Evolutionary conservation across 2,888 invertebrate species (phyloP), one percentile per base, ranked within the genome.

Genomic region (Andrena camellia): DNA sequence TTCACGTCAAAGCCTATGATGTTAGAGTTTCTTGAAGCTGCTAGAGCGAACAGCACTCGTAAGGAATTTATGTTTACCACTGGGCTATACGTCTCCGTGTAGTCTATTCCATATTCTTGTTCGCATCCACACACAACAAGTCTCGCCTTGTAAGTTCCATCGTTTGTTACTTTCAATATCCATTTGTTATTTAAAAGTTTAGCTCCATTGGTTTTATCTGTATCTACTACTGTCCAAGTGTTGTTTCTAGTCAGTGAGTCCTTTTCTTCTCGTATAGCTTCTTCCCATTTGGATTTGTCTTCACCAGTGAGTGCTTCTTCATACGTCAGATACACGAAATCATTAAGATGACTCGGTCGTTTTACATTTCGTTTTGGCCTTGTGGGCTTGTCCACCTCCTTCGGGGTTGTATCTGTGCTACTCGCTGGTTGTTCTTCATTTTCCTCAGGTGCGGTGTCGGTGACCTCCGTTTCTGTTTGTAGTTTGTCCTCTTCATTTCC

Each of bases 201-300:
- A 2, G 13, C 57, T 1, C 20, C 57, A 6, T 23, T 68, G 0
- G 17, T 20, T 31, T 67, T 31, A 3, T 6, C 0, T 68, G 0
- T 26, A 2, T 68, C 26, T 23, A 68, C 35, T 13, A 35, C 0
- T 5, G 52, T 68, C 90, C 88, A 89, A n/a, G 88, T 87, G 20
- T 86, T 33, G 68, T 89, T 90, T 63, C 85, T 75, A 29, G 79
- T 23, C 6, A 50, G 50, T n/a, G n/a, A 13, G 29, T 84, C 66
- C 57, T 86, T 86, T 86, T 50, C 50, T 50, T 50, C n/a, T 3
- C n/a, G 17, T 50, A 50, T 50, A n/a, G 50, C n/a, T 50, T 13
- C 50, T 50, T 0, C 50, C 50, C 50, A 50, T n/a, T 50, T 2
- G 0, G 50, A 50, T 50, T 50, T 50, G 0, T 50, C 17, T 50